These are phyloP conservation scores for Monochamus alternatus DNA, from an alignment of 2,888 invertebrate species.

Conservation along the genomic window DNA sequence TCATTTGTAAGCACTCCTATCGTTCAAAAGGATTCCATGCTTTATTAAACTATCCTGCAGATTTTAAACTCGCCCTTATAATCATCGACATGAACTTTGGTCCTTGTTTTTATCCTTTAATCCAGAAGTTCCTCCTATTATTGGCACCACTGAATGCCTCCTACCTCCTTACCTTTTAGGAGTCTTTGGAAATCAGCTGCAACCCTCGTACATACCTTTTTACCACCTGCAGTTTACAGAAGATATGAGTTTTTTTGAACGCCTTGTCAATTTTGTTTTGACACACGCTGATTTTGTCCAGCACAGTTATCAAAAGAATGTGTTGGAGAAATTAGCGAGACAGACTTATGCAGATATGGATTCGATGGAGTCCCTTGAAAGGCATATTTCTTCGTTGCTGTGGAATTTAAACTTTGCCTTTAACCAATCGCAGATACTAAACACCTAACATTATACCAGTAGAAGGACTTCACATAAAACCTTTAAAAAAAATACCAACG, in stretches of 20 bases:
- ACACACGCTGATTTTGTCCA: conserved; percentile 41
- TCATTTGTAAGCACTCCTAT: conserved; percentile 33
- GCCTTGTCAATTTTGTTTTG: conserved; percentile 54
- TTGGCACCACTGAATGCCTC: conserved; percentile 48
- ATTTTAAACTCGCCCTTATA: conserved; percentile 63
- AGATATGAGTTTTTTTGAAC: conserved; percentile 55
- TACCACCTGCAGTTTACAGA: conserved; percentile 42
- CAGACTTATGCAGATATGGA: conserved; percentile 56
- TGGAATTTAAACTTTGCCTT: conserved; percentile 62
- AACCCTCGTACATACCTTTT: conserved; percentile 58
- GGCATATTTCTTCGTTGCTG: conserved; percentile 60
- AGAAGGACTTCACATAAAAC: conserved; percentile 64
- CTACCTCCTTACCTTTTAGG: conserved; percentile 50
- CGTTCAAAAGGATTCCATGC: conserved; percentile 56
- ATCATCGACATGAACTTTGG: conserved; percentile 59
- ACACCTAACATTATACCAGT: conserved; percentile 67
- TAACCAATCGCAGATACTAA: conserved; percentile 61
- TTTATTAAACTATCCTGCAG: conserved; percentile 58
- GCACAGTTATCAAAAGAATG: conserved; percentile 38
- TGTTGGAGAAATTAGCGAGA: conserved; percentile 50
- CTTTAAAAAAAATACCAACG: conserved; percentile 58
- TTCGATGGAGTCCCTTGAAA: conserved; percentile 55
- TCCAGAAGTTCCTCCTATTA: conserved; percentile 59
- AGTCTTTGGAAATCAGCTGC: conserved; percentile 55
- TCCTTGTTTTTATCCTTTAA: conserved; percentile 58